Evolutionary conservation across 2,113 vertebrate genomes (phyloP), one percentile per base, ranked within the genome.

Genomic region (Cyanoliseus patagonus): DNA sequence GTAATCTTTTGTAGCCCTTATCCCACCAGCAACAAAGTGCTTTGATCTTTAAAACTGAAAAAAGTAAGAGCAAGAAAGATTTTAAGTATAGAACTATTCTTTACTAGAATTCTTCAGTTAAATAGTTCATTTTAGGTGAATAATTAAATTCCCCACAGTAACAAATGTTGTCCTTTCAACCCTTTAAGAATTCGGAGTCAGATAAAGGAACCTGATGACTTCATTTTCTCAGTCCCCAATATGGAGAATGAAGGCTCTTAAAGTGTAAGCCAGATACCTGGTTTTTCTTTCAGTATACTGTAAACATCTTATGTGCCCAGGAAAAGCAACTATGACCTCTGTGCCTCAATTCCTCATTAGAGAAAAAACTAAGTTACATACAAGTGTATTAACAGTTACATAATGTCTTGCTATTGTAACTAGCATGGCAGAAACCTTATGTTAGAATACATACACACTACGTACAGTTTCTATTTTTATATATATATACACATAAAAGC

Each of bases 1-100:
- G 11, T 78, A 61, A 95, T 92, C 47, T 83, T 95, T 95, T 81
- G 88, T 61, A 74, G 75, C 67, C 39, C 46, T 69, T 85, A 85
- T 55, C 70, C 74, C 63, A 70, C 27, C 47, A 79, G 44, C 67
- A 86, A 87, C 70, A 52, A 89, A 87, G 74, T 51, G 52, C 47
- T 87, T 67, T 75, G 57, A 59, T 78, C 37, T 79, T 87, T 31
- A 82, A 64, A 87, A 68, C 4, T 33, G 37, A 12, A 70, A 35
- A 53, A 85, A 75, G 49, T 25, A 74, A 57, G 31, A 92, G 25
- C 27, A 85, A 86, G 57, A 22, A 85, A 89, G 47, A 22, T 63
- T 88, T 92, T 78, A 46, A 73, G 46, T 74, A 53, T 4, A 46
- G 37, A 84, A 75, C 31, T 72, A n/a, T 31, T 70, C 37, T 41